Base-by-base conservation (phyloP, 2,113 vertebrate genomes). In the Glareola pratincola region DNA sequence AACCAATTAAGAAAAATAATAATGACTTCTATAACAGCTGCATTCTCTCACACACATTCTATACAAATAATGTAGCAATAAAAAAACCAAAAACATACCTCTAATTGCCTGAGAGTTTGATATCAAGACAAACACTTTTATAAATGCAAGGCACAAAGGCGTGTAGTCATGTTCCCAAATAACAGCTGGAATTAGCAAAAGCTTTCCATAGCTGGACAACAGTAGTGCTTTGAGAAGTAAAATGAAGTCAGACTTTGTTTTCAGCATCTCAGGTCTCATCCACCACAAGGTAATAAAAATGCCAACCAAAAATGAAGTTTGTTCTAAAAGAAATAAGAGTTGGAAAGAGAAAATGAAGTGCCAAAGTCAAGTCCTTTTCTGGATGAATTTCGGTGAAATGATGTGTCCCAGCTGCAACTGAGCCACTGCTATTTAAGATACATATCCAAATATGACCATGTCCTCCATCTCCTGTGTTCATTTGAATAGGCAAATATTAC, bases 111-210 rank as follows among this genome's bases (percentile, higher is more conserved):
- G 99, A 5, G 98, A 98, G 95, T 99, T 99, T 27, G 99, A 99
- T 13, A 99, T 99, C 54, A 99, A 98, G 67, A 99, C 99, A 73
- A 99, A 99, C 29, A 99, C 96, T 85, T 99, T 99, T 94, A 99
- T 99, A 97, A 99, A 99, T 1, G 91, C 96, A 84, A 99, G 98
- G 90, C 99, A 99, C 74, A 99, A 97, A 41, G 98, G 98, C 0
- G 99, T 99, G 97, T 99, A 99, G 95, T 99, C 99, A 1, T 99
- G 99, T 72, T 99, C 99, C 99, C 99, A 99, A 96, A 99, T 99
- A 88, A 99, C 99, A 3, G 99, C 98, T 5, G 99, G 99, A 93
- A 99, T 99, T 83, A 99, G 97, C 51, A 99, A 97, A 47, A 99
- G 99, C 79, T 99, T 99, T n/a, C 99, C 99, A 21, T 99, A 99